These are phyloP conservation scores for Cepaea nemoralis DNA, from an alignment of 1,140 invertebrate genomes.

Conservation along the genomic window DNA sequence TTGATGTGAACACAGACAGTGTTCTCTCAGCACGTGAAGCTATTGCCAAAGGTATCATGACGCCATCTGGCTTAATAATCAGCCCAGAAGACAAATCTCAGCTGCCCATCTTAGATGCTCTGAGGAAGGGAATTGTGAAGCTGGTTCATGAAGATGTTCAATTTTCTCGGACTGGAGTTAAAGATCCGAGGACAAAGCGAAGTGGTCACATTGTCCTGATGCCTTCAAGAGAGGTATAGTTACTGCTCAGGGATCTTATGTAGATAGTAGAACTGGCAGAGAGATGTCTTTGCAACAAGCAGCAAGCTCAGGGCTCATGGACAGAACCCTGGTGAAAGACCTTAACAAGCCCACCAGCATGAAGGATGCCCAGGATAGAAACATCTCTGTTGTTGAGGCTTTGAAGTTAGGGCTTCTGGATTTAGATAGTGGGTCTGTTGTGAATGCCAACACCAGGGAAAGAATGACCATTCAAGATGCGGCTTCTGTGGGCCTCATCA, in stretches of 20 bases:
- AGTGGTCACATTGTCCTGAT: conserved; percentile 87
- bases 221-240: conserved; percentile 86
- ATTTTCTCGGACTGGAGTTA: conserved; percentile 92
- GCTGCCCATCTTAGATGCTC: conserved; percentile 83
- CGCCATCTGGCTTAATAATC: conserved; percentile 75
- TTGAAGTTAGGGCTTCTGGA: conserved; percentile 87
- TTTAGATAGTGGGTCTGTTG: conserved; percentile 86
- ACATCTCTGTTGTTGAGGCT: conserved; percentile 79
- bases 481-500: conserved; percentile 60
- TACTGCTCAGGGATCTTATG: conserved; percentile 81
- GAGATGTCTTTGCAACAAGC: conserved; percentile 80
- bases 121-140: conserved; percentile 87
- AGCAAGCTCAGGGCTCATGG: conserved; percentile 69
- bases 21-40: conserved; percentile 88
- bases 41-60: conserved; percentile 81
- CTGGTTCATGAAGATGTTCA: conserved; percentile 89
- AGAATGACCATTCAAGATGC: conserved; percentile 66
- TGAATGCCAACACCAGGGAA: conserved; percentile 79
- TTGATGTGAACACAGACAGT: conserved; percentile 81
- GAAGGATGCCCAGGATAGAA: conserved; percentile 65
- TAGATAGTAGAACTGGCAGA: conserved; percentile 82
- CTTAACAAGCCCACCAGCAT: conserved; percentile 70
- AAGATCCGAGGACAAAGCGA: conserved; percentile 85
- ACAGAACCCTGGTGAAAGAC: conserved; percentile 60
- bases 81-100: conserved; percentile 72